These are phyloP conservation scores for Coreoperca whiteheadi DNA, from an alignment of 2,113 vertebrate genomes.

Conservation along the genomic window DNA sequence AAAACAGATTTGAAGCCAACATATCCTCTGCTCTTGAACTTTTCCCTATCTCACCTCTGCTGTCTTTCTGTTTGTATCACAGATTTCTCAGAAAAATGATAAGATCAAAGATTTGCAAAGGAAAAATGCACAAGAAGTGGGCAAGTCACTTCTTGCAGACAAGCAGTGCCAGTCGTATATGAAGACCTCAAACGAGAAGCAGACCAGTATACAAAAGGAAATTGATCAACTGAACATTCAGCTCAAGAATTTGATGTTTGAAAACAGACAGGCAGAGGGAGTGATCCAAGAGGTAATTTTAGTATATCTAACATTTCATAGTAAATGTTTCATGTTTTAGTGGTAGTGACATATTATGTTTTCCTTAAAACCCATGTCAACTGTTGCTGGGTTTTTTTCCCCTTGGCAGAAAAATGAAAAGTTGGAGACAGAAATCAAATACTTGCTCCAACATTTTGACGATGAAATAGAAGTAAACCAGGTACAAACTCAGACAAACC, in stretches of 20 bases:
- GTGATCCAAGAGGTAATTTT: slow-evolving; percentile 84
- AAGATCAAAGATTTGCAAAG: slow-evolving; percentile 79
- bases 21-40: not conserved
- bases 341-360: not conserved
- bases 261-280: slow-evolving; percentile 83
- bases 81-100: slow-evolving; percentile 85
- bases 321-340: not conserved
- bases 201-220: slow-evolving; percentile 80
- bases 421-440: slow-evolving; percentile 85
- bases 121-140: slow-evolving; percentile 65
- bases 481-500: slow-evolving; percentile 78
- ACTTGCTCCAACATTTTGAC: slow-evolving; percentile 90
- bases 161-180: slow-evolving; percentile 76
- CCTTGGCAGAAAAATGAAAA: slow-evolving; percentile 86
- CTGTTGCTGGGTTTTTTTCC: not conserved
- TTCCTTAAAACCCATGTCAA: not conserved
- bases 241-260: slow-evolving; percentile 73
- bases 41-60: not conserved
- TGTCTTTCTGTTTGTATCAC: not conserved
- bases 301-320: not conserved
- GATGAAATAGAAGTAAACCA: slow-evolving; percentile 87
- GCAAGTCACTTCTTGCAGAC: slow-evolving; percentile 57
- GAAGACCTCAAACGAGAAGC: slow-evolving; percentile 71
- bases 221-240: slow-evolving; percentile 72
- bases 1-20: not conserved